Evolutionary conservation across 1,140 invertebrate species (phyloP).

Genomic region (Lepidostoma basale): DNA sequence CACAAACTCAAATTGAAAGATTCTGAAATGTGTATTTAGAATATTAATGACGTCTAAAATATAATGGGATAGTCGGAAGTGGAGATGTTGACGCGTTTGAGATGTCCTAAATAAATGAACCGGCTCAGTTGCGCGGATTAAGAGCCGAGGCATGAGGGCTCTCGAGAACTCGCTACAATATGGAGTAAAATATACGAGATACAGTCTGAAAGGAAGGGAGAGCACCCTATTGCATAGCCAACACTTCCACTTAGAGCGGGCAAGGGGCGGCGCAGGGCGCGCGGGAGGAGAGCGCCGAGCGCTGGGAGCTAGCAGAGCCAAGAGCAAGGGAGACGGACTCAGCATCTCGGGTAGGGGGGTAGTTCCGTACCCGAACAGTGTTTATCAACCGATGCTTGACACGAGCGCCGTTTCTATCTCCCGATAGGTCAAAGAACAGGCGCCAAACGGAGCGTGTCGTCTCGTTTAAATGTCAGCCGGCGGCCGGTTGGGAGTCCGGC

Average conservation of each 20-base stretch:
- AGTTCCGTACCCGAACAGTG: background rate
- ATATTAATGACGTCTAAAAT: too few relatives aligned
- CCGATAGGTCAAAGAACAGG: conserved; percentile 16
- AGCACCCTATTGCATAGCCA: background rate
- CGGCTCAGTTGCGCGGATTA: too few relatives aligned
- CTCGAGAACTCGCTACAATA: conserved; percentile 11
- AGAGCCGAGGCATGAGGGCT: too few relatives aligned
- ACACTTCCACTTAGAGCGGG: background rate
- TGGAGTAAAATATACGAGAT: background rate
- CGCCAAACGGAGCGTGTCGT: conserved; percentile 9
- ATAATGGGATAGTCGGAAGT: too few relatives aligned
- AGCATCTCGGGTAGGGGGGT: background rate
- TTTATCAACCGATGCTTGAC: conserved; percentile 11
- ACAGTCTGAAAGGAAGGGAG: background rate
- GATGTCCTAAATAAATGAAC: too few relatives aligned
- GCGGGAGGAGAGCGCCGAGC: conserved; percentile 1
- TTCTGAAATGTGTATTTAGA: too few relatives aligned
- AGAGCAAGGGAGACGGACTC: background rate
- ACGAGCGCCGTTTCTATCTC: background rate
- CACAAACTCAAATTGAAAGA: too few relatives aligned
- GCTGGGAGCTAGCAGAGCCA: background rate
- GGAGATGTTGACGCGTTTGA: too few relatives aligned
- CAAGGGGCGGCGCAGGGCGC: background rate
- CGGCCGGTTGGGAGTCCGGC: background rate
- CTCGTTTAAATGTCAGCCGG: conserved; percentile 12